Conservation (phyloP, 2,888 invertebrate species). For the Thalpophila matura region DNA sequence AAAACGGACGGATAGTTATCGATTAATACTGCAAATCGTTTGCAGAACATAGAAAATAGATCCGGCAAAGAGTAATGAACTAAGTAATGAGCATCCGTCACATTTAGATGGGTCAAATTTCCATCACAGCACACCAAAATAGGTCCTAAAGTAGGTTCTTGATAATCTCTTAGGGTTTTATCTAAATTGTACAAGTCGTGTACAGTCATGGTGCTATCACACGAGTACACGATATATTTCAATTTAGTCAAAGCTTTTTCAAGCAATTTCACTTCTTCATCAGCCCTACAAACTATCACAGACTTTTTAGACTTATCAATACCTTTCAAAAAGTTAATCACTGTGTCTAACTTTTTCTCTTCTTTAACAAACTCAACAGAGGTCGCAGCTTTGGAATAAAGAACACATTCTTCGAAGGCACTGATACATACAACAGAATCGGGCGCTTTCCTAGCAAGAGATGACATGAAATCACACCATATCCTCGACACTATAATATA, state of each 20-base stretch:
- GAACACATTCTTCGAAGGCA: constrained; percentile 93
- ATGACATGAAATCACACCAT: constrained; percentile 92
- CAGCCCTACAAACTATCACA: constrained; percentile 91
- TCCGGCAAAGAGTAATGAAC: constrained; percentile 94
- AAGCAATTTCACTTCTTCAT: constrained; percentile 89
- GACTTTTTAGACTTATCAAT: constrained; percentile 86
- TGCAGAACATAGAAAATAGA: constrained; percentile 92
- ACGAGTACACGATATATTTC: constrained; percentile 74
- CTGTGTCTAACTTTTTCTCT: constrained; percentile 80
- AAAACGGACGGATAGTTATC: constrained; percentile 90
- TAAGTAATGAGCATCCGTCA: constrained; percentile 92
- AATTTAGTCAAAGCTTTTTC: constrained; percentile 67
- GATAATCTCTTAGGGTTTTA: constrained; percentile 78
- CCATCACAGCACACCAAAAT: constrained; percentile 93
- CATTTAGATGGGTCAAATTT: constrained; percentile 91
- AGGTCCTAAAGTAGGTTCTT: constrained; percentile 82
- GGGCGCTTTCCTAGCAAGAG: constrained; percentile 89
- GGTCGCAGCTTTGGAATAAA: constrained; percentile 91
- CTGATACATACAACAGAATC: constrained; percentile 93
- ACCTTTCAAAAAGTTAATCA: constrained; percentile 87
- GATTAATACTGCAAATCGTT: constrained; percentile 92
- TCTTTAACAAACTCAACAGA: constrained; percentile 78
- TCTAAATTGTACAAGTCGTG: constrained; percentile 81
- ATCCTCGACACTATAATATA: constrained; percentile 91
- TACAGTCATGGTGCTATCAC: constrained; percentile 80